Evolutionary conservation across 1,140 invertebrate species (phyloP), one percentile per base, ranked within the genome.

Genomic region (Rhynchophorus ferrugineus): DNA sequence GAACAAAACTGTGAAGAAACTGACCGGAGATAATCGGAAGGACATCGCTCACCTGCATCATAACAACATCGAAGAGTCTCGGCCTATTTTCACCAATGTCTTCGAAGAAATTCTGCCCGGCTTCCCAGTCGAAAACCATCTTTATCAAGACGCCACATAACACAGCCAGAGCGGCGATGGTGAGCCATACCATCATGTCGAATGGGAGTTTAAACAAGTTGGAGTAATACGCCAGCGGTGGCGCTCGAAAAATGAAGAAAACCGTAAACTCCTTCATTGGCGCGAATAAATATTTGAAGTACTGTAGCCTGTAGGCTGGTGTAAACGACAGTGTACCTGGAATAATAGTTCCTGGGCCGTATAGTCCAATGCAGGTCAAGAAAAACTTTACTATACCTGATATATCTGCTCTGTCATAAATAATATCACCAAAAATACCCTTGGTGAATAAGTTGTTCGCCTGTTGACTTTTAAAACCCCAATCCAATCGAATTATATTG

Each of bases 191-290:
- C 1, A 35, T 21, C 3, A 35, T 67, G 35, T 71, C 64, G 56
- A 83, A 83, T 0, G 80, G 78, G 19, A 81, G 55, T 9, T 72
- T 57, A 54, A 81, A 83, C 22, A 83, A 68, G 59, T 83, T 82
- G 44, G 72, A 77, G 11, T 79, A 73, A 46, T 75, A 79, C 0
- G 80, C 80, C 11, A 82, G 61, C 36, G 80, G 75, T 3, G 80
- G 79, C 59, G 75, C 73, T 21, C 74, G 72, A 57, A 82, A 82
- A 11, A 82, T 71, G 61, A 82, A 82, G 73, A 74, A 6, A 29
- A 29, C 11, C 5, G 24, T 11, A 29, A 29, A 5, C 5, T 29
- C 11, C 11, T 29, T 29, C 24, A 29, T 6, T 11, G 24, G 24
- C 11, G 24, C 24, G 11, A 29, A 29, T 6, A 29, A 6, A 29